Percentiles rank a stretch among this genome's conserved stretches.
Evolutionary conservation across 2,113 vertebrate genomes (phyloP).

Genomic region (Mustela nigripes): DNA sequence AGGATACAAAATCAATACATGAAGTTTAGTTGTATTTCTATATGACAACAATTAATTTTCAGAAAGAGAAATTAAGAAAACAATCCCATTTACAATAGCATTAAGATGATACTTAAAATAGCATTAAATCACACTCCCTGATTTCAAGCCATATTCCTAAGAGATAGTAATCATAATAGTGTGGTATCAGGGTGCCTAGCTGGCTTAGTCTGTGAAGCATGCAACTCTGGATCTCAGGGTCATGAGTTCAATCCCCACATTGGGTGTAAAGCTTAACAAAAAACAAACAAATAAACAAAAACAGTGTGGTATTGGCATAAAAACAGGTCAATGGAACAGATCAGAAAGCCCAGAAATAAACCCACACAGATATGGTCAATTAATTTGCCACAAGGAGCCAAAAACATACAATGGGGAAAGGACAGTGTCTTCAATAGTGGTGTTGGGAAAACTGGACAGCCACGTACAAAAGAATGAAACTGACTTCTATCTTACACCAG

Average conservation of each 20-base stretch:
- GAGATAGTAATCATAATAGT: not conserved
- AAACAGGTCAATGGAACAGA: not conserved
- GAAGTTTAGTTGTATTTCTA: not conserved
- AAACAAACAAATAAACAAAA: not conserved
- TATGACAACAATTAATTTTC: not conserved
- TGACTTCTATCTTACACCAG: not conserved
- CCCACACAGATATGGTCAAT: not conserved
- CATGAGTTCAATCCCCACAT: not conserved
- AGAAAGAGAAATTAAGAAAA: conserved; percentile 15
- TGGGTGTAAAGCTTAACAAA: not conserved
- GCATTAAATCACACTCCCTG: not conserved
- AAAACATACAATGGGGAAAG: not conserved
- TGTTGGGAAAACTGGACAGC: not conserved
- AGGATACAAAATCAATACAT: not conserved
- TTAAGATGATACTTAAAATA: not conserved
- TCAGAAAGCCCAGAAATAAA: not conserved
- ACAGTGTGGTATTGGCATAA: not conserved
- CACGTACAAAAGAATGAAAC: not conserved
- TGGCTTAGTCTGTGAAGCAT: not conserved
- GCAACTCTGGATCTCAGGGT: not conserved
- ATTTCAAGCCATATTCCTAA: not conserved
- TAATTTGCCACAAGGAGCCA: not conserved
- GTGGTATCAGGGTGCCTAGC: not conserved
- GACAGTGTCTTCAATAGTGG: not conserved
- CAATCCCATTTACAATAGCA: not conserved